Evolutionary conservation across 2,888 invertebrate genomes (phyloP).

Genomic region (Sisyra terminalis): DNA sequence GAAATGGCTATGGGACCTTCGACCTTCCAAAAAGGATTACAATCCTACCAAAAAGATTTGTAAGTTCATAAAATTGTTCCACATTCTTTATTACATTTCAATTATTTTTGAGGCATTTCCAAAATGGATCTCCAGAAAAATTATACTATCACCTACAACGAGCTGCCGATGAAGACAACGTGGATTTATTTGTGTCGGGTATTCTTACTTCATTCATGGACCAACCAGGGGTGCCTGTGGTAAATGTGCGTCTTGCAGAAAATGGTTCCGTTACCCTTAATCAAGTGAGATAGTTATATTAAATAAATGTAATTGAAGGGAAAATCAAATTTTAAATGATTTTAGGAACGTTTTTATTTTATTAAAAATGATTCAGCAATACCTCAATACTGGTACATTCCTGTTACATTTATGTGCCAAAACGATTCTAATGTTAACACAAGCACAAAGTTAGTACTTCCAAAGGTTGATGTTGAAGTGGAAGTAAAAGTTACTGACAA

Average conservation of each 20-base stretch:
- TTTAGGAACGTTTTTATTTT: too few relatives aligned
- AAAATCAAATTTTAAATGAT: too few relatives aligned
- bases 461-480: too few relatives aligned
- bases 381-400: too few relatives aligned
- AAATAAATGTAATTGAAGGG: too few relatives aligned
- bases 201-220: slow-evolving; percentile 44
- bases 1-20: slow-evolving; percentile 38
- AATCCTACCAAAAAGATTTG: slow-evolving; percentile 33
- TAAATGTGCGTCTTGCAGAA: slow-evolving; percentile 24
- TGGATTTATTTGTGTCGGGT: slow-evolving; percentile 21
- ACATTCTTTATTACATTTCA: neutral
- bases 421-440: too few relatives aligned
- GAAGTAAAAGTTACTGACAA: too few relatives aligned
- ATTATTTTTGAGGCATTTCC: slow-evolving; percentile 22
- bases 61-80: slow-evolving; percentile 23
- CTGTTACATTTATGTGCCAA: too few relatives aligned
- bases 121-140: slow-evolving; percentile 29
- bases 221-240: slow-evolving; percentile 40
- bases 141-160: slow-evolving; percentile 31
- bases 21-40: slow-evolving; percentile 35
- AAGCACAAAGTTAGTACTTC: too few relatives aligned
- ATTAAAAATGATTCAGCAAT: too few relatives aligned
- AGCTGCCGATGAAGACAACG: neutral
- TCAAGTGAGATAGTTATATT: too few relatives aligned
- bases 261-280: too few relatives aligned